Conservation (phyloP, 1,140 invertebrate genomes). For the Dendrolimus punctatus region DNA sequence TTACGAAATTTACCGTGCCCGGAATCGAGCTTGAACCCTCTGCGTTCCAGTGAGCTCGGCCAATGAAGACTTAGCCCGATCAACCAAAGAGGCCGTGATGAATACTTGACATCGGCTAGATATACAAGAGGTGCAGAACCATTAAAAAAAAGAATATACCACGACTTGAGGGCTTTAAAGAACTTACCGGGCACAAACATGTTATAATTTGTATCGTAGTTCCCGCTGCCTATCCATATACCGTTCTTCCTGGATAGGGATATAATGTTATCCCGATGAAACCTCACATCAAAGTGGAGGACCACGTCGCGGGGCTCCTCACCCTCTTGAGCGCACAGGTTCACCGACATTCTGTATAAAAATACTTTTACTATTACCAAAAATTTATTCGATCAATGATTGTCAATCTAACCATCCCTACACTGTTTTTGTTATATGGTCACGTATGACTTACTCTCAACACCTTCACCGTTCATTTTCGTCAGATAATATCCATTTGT, state of each 20-base stretch:
- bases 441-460: too few relatives aligned
- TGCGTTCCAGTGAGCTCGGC: too few relatives aligned
- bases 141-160: not conserved
- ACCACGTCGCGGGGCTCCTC: slow-evolving; percentile 60
- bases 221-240: slow-evolving; percentile 61
- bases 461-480: too few relatives aligned
- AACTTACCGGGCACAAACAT: slow-evolving; percentile 58
- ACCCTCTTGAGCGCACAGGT: slow-evolving; percentile 57
- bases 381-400: too few relatives aligned
- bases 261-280: slow-evolving; percentile 61
- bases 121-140: not conserved
- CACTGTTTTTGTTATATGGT: too few relatives aligned
- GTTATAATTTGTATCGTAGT: slow-evolving; percentile 62
- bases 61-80: too few relatives aligned
- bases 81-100: too few relatives aligned
- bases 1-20: too few relatives aligned
- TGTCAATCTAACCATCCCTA: too few relatives aligned
- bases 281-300: slow-evolving; percentile 59
- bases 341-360: slow-evolving; percentile 51
- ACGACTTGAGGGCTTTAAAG: not conserved
- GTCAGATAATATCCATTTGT: too few relatives aligned
- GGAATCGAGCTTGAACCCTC: too few relatives aligned
- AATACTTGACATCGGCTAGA: not conserved
- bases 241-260: slow-evolving; percentile 56
- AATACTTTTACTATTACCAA: too few relatives aligned